phyloP scores from a whole-genome alignment of 1,140 invertebrate genomes.

The Diorhabda elongata region DNA sequence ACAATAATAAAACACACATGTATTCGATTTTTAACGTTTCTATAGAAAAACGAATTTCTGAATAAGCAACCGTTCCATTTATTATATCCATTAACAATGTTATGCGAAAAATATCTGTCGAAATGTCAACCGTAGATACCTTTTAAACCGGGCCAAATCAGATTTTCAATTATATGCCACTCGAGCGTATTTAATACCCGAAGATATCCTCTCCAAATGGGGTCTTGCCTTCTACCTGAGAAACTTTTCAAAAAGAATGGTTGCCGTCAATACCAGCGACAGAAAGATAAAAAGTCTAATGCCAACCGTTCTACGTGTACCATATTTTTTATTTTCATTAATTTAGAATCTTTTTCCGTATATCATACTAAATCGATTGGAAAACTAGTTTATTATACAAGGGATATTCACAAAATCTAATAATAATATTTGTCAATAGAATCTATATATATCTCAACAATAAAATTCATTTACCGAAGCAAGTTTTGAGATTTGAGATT shows the following conservation, averaged over 20 bases:
- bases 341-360: background rate
- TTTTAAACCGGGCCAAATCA: background rate
- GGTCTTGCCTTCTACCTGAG: background rate
- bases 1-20: background rate
- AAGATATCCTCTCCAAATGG: background rate
- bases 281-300: background rate
- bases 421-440: too few relatives aligned
- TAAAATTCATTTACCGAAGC: too few relatives aligned
- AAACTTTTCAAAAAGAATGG: background rate
- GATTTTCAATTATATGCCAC: background rate
- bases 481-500: too few relatives aligned
- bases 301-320: background rate
- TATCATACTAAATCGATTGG: background rate
- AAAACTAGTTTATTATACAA: too few relatives aligned
- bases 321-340: background rate
- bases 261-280: conserved; percentile 1
- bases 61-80: background rate
- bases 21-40: background rate
- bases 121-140: background rate
- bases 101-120: background rate
- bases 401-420: too few relatives aligned
- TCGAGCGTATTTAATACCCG: conserved; percentile 1
- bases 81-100: background rate
- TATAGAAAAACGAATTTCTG: background rate
- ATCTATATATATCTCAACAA: too few relatives aligned